Percentiles rank a stretch among this genome's conserved stretches.
These are phyloP conservation scores for Murina feae DNA, from an alignment of 2,113 vertebrate genomes.

Conservation along the genomic window DNA sequence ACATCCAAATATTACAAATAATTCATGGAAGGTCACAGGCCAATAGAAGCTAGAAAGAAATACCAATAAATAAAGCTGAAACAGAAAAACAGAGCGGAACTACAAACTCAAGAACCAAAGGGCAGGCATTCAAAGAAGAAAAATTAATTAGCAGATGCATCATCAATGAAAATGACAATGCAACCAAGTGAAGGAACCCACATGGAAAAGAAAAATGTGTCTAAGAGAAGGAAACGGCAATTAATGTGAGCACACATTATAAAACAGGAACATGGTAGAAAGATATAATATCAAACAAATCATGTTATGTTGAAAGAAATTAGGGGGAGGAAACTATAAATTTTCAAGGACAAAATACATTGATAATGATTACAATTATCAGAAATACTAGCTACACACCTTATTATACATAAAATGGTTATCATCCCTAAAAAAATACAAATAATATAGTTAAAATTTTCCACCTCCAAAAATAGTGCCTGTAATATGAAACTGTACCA, in stretches of 20 bases:
- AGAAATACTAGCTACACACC: neutral
- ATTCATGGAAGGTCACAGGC: neutral
- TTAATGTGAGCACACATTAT: neutral
- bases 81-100: conserved; percentile 44
- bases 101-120: conserved; percentile 38
- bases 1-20: conserved; percentile 27
- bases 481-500: neutral
- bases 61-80: neutral
- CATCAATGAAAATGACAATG: conserved; percentile 46
- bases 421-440: conserved; percentile 3
- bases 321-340: neutral
- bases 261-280: neutral
- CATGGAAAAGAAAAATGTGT: conserved; percentile 44
- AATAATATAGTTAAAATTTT: conserved; percentile 24
- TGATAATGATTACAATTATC: neutral
- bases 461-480: neutral
- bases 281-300: conserved; percentile 16
- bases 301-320: neutral
- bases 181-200: neutral
- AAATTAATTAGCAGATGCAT: conserved; percentile 51
- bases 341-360: conserved; percentile 36
- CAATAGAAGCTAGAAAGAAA: conserved; percentile 46
- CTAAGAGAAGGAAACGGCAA: neutral
- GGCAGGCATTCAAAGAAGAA: conserved; percentile 30
- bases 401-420: neutral